Percentiles rank a stretch among this genome's conserved stretches.
Evolutionary conservation across 2,888 invertebrate species (phyloP).

Genomic region (Morpho deidamia): DNA sequence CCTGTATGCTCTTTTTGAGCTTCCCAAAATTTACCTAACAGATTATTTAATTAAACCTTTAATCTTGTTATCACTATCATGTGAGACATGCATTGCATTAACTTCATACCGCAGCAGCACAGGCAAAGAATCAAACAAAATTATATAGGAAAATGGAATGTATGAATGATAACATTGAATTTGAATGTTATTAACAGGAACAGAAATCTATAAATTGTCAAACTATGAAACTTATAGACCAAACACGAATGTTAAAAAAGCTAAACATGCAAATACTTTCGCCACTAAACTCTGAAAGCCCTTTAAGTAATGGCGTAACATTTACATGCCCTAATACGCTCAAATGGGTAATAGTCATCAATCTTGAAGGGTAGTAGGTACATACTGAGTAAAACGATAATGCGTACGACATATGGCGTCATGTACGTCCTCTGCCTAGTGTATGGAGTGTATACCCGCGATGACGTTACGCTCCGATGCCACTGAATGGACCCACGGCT

Average conservation of each 20-base stretch:
- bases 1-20: too few species aligned
- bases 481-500: constrained; percentile 43
- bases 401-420: constrained; percentile 71
- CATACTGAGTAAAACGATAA: constrained; percentile 48
- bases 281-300: constrained; percentile 46
- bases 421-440: constrained; percentile 34
- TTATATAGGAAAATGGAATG: too few species aligned
- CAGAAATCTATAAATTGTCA: too few species aligned
- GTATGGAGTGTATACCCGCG: constrained; percentile 22
- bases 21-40: too few species aligned
- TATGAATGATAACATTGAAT: too few species aligned
- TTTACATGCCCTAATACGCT: constrained; percentile 74
- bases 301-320: constrained; percentile 73
- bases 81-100: too few species aligned
- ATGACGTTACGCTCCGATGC: constrained; percentile 53
- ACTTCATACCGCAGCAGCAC: too few species aligned
- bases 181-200: too few species aligned
- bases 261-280: constrained; percentile 2
- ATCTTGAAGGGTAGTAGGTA: constrained; percentile 61
- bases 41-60: too few species aligned
- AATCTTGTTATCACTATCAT: too few species aligned
- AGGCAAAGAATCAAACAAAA: too few species aligned
- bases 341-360: constrained; percentile 68
- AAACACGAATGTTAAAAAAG: background rate
- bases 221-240: too few species aligned